phyloP scores from a whole-genome alignment of 2,113 vertebrate species.

The Columbina picui region DNA sequence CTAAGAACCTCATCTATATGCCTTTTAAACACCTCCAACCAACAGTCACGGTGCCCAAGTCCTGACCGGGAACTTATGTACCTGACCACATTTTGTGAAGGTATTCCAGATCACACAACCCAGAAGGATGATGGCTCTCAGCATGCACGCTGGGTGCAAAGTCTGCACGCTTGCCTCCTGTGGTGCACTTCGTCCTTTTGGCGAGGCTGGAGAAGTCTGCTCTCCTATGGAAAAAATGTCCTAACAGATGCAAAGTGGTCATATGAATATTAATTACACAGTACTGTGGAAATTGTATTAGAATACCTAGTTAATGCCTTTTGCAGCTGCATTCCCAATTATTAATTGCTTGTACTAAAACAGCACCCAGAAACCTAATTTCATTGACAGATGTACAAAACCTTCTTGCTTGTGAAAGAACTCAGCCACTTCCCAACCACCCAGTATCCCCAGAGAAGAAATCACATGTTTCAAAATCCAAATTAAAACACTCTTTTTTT shows the following conservation, averaged over 20 bases:
- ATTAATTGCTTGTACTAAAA: neutral
- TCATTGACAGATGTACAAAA: neutral
- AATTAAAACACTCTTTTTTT: neutral
- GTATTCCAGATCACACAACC: neutral
- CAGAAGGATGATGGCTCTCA: fast-evolving
- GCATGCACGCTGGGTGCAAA: neutral
- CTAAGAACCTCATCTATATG: too few species aligned
- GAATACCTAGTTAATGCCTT: neutral
- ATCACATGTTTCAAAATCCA: neutral
- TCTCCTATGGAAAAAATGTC: neutral
- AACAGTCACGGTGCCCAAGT: neutral
- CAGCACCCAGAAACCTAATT: neutral
- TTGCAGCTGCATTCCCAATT: neutral
- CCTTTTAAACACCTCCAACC: neutral
- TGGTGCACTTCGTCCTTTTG: neutral
- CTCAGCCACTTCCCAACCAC: neutral
- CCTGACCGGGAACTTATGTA: neutral
- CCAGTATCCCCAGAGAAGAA: neutral
- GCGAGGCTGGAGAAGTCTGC: neutral
- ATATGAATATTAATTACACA: fast-evolving
- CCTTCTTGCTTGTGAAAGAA: neutral
- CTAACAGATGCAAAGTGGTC: neutral
- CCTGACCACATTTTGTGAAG: neutral
- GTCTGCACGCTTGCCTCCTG: neutral
- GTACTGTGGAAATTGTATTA: neutral